phyloP scores from a whole-genome alignment of 2,888 invertebrate genomes.

The Pandemis cinnamomeana region DNA sequence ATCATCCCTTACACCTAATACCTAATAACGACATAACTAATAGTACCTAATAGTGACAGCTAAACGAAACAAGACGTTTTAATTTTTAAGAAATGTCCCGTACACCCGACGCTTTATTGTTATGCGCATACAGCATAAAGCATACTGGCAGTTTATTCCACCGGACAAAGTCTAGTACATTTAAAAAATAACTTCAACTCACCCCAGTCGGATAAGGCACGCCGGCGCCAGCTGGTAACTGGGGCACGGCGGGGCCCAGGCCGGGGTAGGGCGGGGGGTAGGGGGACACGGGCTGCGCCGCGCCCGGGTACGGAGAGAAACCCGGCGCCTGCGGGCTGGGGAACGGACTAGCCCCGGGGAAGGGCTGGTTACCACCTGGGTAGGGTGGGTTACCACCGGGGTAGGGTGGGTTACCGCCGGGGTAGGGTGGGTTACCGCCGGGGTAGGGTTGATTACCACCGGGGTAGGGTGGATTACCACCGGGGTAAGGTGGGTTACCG shows the following conservation, averaged over 20 bases:
- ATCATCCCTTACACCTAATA: too few relatives aligned
- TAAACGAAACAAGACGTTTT: neutral
- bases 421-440: constrained; percentile 44
- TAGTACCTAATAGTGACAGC: too few relatives aligned
- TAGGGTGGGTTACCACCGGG: constrained; percentile 45
- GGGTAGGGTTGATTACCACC: constrained; percentile 45
- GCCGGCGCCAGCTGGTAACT: constrained; percentile 53
- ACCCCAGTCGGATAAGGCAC: constrained; percentile 58
- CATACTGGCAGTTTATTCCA: too few relatives aligned
- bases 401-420: constrained; percentile 46
- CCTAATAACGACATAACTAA: too few relatives aligned
- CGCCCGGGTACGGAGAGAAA: constrained; percentile 19
- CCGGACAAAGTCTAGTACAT: neutral
- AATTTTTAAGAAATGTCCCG: too few relatives aligned
- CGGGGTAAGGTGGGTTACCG: constrained; percentile 30
- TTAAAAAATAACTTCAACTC: constrained; percentile 30
- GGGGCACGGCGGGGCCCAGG: constrained; percentile 47
- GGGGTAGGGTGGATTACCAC: constrained; percentile 49
- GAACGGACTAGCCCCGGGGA: constrained; percentile 41
- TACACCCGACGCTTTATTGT: too few relatives aligned
- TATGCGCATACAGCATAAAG: too few relatives aligned
- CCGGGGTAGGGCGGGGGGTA: constrained; percentile 22
- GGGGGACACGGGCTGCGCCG: constrained; percentile 4
- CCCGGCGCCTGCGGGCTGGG: constrained; percentile 18
- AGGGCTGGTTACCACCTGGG: constrained; percentile 44